Base-by-base conservation (phyloP, 2,888 invertebrate genomes). In the Meandrusa payeni region DNA sequence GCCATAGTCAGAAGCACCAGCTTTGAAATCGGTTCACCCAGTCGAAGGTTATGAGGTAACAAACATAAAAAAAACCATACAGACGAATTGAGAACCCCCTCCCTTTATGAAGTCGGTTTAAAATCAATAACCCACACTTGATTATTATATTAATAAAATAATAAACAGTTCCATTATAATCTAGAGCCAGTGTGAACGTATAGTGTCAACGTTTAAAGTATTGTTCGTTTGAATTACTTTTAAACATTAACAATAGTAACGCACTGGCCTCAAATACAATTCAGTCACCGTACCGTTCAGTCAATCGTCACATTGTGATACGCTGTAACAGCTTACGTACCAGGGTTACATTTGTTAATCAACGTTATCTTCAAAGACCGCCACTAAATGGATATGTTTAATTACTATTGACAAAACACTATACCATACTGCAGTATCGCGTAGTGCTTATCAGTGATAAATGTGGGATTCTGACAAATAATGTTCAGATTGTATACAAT, bases 381-480 rank as follows among this genome's bases (percentile, higher is more conserved):
- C 10, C 22, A 13, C 43, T 32, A 27, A 44, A 38, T 44, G 32
- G 32, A 31, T 32, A 27, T 20, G 37, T 37, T 15, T 44, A 44
- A 38, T 44, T 44, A n/a, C 20, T 38, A 37, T 38, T 38, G 24
- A 28, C 34, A 36, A n/a, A 13, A 38, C 32, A 27, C 9, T 20
- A 32, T 9, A 20, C 33, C 26, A 19, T 27, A 17, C 17, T 31
- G 23, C 31, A 13, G 32, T 38, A 38, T 15, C 32, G 38, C 37
- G 28, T 17, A 12, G 19, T 11, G 20, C 15, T 44, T 44, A 44
- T 44, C 43, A 38, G 15, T 38, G 32, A 38, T 26, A 43, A 37
- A 26, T 24, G 3, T 5, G 37, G 31, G 43, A 43, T 43, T 37
- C 20, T 6, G n/a, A 7, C 20, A 31, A 43, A 13, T 27, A 11